Evolutionary conservation across 1,140 invertebrate species (phyloP).

Genomic region (Nixonia krombeini): DNA sequence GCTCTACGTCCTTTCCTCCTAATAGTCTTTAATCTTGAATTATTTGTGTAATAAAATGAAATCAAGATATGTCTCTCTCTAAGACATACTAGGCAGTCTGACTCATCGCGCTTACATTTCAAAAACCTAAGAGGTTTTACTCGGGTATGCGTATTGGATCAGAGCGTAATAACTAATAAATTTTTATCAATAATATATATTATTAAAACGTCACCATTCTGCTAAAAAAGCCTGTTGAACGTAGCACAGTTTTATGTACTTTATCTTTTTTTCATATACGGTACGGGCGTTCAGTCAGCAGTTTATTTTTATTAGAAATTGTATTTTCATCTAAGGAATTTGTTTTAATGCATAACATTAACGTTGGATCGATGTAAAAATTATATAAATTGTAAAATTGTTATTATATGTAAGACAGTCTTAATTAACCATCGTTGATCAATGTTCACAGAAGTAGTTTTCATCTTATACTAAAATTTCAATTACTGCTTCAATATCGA

Average conservation of each 20-base stretch:
- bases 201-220: slow-evolving; percentile 37
- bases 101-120: slow-evolving; percentile 41
- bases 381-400: too few species aligned
- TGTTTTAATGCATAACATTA: too few species aligned
- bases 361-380: too few species aligned
- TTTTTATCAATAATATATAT: slow-evolving; percentile 43
- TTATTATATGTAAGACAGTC: too few species aligned
- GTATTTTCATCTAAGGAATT: too few species aligned
- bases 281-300: too few species aligned
- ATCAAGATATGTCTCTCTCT: slow-evolving; percentile 62
- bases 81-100: slow-evolving; percentile 57
- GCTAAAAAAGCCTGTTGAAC: slow-evolving; percentile 41
- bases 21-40: slow-evolving; percentile 81
- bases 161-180: slow-evolving; percentile 47
- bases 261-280: too few species aligned
- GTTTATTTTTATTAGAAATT: too few species aligned
- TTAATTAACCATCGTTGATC: too few species aligned
- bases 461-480: too few species aligned
- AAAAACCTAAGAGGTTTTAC: slow-evolving; percentile 33
- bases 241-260: slow-evolving; percentile 36
- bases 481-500: too few species aligned
- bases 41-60: slow-evolving; percentile 56
- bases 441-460: too few species aligned
- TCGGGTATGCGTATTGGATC: slow-evolving; percentile 57
- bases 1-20: slow-evolving; percentile 88